Percentiles rank a stretch among this genome's conserved stretches.
Conservation (phyloP, 2,888 invertebrate genomes). For the Mechanitis mazaeus region DNA sequence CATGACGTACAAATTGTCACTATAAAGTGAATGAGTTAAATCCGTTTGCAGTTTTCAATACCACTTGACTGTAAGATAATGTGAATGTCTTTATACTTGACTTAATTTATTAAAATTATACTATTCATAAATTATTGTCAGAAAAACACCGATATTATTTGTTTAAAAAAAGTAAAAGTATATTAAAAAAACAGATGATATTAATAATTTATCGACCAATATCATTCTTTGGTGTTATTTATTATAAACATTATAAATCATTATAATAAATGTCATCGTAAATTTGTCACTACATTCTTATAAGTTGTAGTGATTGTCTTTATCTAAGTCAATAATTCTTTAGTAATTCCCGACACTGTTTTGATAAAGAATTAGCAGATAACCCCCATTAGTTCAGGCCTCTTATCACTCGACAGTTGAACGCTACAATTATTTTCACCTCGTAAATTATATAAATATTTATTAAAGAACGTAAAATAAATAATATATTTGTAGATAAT, state of each 20-base stretch:
- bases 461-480: background rate
- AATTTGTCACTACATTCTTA: conserved; percentile 27
- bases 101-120: background rate
- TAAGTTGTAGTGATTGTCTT: conserved; percentile 21
- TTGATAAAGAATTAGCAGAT: conserved; percentile 26
- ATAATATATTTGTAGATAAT: too few species aligned
- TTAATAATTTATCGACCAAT: background rate
- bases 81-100: background rate
- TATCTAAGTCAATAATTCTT: conserved; percentile 28
- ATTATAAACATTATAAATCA: conserved; percentile 12
- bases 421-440: conserved; percentile 1
- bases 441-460: background rate
- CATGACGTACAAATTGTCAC: conserved; percentile 28
- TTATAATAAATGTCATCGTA: conserved; percentile 25
- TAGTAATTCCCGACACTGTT: conserved; percentile 21
- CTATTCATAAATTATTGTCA: conserved; percentile 1
- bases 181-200: background rate
- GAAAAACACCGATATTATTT: background rate
- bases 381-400: conserved; percentile 21
- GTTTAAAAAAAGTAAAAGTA: too few species aligned
- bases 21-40: conserved; percentile 28
- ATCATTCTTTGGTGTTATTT: background rate
- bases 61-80: conserved; percentile 20
- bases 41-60: conserved; percentile 24
- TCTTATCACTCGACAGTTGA: conserved; percentile 6